Conservation (phyloP, 2,888 invertebrate genomes). For the Leptinotarsa haldemani region DNA sequence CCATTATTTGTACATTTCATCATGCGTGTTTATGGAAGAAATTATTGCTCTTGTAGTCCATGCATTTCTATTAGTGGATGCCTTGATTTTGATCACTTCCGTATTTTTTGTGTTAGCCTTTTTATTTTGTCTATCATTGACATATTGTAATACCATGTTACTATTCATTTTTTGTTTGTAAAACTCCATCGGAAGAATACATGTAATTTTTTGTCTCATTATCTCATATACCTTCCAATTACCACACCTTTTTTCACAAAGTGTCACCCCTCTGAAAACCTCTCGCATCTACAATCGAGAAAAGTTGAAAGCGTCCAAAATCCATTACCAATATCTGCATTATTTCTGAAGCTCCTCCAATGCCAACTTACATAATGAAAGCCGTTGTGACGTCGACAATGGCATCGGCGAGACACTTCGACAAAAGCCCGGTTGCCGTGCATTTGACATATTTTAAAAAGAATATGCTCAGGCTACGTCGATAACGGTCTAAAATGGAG, state of each 20-base stretch:
- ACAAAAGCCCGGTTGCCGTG: conserved; percentile 60
- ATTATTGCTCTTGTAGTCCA: too few relatives aligned
- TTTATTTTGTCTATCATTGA: too few relatives aligned
- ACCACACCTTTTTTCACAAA: conserved; percentile 38
- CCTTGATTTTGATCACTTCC: too few relatives aligned
- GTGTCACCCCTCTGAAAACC: conserved; percentile 56
- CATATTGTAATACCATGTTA: too few relatives aligned
- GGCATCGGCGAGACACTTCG: conserved; percentile 61
- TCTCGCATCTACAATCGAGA: conserved; percentile 38
- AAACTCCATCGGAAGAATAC: too few relatives aligned
- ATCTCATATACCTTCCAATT: conserved; percentile 47
- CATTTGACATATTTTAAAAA: conserved; percentile 65
- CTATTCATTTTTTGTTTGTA: too few relatives aligned
- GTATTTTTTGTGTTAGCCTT: too few relatives aligned
- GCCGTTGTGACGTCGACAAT: conserved; percentile 62
- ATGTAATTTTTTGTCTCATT: too few relatives aligned
- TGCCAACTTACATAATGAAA: conserved; percentile 66
- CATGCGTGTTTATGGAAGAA: too few relatives aligned
- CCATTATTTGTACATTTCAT: too few relatives aligned
- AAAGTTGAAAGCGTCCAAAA: conserved; percentile 62
- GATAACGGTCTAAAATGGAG: conserved; percentile 47
- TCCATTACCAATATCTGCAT: conserved; percentile 66
- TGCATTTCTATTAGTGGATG: too few relatives aligned
- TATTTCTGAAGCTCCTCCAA: conserved; percentile 63
- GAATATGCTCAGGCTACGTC: conserved; percentile 48